Evolutionary conservation across 1,140 invertebrate species (phyloP), one percentile per base, ranked within the genome.

Genomic region (Apis dorsata): DNA sequence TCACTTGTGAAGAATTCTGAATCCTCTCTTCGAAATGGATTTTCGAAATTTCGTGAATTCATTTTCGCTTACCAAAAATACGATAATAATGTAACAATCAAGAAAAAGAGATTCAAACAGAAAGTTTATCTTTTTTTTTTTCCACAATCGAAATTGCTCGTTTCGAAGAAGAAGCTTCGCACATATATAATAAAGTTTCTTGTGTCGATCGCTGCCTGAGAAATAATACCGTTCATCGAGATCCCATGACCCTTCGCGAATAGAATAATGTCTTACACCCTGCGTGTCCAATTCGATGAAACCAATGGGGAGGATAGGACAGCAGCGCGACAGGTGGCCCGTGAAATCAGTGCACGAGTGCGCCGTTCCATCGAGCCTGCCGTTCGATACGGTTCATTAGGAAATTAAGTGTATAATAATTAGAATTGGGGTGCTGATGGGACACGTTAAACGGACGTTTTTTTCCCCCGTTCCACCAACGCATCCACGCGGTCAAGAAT

Each of bases 281-380:
- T 90, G 91, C 92, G 92, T 92, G 90, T 90, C 92, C 87, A 90
- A 94, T 91, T 86, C 86, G 85, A 86, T 84, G 86, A 91, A 93
- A 92, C 87, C 85, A 87, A 90, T 87, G 87, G 90, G 90, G 90
- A 86, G 90, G 87, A 88, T 83, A 88, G 86, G 53, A 87, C 85
- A 88, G 73, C 71, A 86, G 85, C 85, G 92, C 90, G 93, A 94
- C 93, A 94, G 93, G 93, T 94, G 93, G 93, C 90, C 93, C 93
- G 93, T 93, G 93, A 94, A 93, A 94, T 94, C 93, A 89, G 89
- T 91, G 88, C 90, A 91, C 91, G 90, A 92, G 90, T 90, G 81
- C 87, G 88, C 83, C 86, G 86, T 87, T 83, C 80, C 84, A 83
- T 91, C 91, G 85, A 85, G 88, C 89, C 90, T 83, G 70, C 66